Base-by-base conservation (phyloP, 2,797 vertebrate species). In the Mus caroli region DNA sequence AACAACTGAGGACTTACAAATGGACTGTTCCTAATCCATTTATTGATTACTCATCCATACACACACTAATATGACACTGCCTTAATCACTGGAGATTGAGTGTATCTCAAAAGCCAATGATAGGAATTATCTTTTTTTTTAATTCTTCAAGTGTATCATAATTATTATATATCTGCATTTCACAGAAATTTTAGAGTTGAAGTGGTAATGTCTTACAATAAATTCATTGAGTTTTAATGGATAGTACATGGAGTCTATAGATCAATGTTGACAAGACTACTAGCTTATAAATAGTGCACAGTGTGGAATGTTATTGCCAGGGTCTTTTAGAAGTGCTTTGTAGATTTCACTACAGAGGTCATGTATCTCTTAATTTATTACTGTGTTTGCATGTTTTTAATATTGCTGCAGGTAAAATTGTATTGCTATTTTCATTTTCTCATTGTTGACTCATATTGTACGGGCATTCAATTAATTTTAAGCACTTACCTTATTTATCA, bases 181-280 rank as follows among this genome's bases (percentile, higher is more conserved):
- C 22, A 60, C 60, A 77, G 84, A 91, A 50, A 93, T 91, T 91
- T 91, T 88, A 76, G 40, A 79, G 91, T 62, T 46, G 50, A 67
- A 69, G 73, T 84, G 43, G 15, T 24, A 86, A 26, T 88, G 84
- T 91, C 24, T 85, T 54, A 43, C 0, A 83, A 58, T 50, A 97
- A 19, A 69, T 9, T 10, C 40, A 10, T 60, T 88, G 28, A 87
- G 14, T 28, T 82, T 85, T 89, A 82, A 58, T 60, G 83, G 22
- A 26, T 87, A 95, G 24, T 58, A 4, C 3, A 67, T n/a, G 14
- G 31, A 58, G 62, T 89, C n/a, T 76, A 22, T 46, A 77, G 37
- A 89, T 94, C 79, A 67, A 31, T 92, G 77, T 87, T 50, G 75
- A 77, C 54, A 95, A 15, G 62, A 54, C 4, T 28, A 10, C 37